phyloP scores from a whole-genome alignment of 2,113 vertebrate genomes.

The Myodes glareolus region DNA sequence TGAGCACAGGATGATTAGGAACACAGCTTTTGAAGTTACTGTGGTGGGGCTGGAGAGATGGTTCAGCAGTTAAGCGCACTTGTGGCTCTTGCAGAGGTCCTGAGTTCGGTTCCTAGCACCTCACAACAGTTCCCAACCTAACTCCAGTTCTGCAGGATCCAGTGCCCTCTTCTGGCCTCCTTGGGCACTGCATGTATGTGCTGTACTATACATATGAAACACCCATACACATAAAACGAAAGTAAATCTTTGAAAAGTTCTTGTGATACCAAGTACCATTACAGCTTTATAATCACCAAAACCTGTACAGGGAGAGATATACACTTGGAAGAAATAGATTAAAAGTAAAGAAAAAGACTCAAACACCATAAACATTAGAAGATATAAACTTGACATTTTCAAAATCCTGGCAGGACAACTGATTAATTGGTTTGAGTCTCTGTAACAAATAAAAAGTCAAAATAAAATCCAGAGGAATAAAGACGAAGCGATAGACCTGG shows the following conservation, averaged over 20 bases:
- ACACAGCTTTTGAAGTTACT: neutral
- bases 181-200: too few relatives aligned
- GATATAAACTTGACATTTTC: constrained; percentile 63
- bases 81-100: neutral
- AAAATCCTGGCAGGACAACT: constrained; percentile 38
- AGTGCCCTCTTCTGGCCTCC: neutral
- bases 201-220: neutral
- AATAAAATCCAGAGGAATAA: constrained; percentile 63
- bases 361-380: constrained; percentile 54
- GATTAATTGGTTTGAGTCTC: constrained; percentile 24
- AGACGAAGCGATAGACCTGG: neutral
- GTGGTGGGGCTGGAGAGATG: neutral
- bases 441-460: constrained; percentile 27
- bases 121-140: neutral
- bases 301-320: constrained; percentile 15
- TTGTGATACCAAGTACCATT: constrained; percentile 2
- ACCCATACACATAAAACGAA: neutral
- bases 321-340: neutral
- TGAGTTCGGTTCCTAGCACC: neutral
- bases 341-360: neutral
- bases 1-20: neutral
- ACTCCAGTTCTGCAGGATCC: neutral
- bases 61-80: neutral
- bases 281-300: constrained; percentile 22
- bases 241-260: constrained; percentile 34